A percentile compares a stretch with the other conserved stretches of the same genome.
phyloP scores from a whole-genome alignment of 2,888 invertebrate species.

The Strigamia transsilvanica region DNA sequence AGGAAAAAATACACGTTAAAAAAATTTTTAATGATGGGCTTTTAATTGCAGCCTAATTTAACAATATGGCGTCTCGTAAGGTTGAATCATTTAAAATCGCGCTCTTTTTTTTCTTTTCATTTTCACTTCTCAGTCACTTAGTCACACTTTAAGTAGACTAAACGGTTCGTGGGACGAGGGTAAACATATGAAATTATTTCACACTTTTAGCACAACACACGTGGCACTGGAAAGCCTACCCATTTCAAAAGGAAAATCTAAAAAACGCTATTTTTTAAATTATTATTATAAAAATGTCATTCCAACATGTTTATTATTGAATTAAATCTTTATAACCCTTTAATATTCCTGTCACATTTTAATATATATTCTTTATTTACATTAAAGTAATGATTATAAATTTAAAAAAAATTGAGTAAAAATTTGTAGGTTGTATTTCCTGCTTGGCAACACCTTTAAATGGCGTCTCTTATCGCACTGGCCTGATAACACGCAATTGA shows the following conservation, averaged over 20 bases:
- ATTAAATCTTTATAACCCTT: slow-evolving; percentile 31
- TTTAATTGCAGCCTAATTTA: slow-evolving; percentile 36
- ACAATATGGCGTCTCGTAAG: slow-evolving; percentile 27
- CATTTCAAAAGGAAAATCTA: neutral
- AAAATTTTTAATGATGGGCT: slow-evolving; percentile 5
- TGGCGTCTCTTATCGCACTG: slow-evolving; percentile 22
- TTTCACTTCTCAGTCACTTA: slow-evolving; percentile 33
- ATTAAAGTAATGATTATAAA: slow-evolving; percentile 37
- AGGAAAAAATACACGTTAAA: neutral
- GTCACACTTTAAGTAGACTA: slow-evolving; percentile 39
- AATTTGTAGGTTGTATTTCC: slow-evolving; percentile 48
- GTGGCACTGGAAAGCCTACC: slow-evolving; percentile 22
- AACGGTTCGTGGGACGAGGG: slow-evolving; percentile 40
- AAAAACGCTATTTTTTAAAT: neutral
- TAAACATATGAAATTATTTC: slow-evolving; percentile 37
- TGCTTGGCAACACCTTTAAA: slow-evolving; percentile 45
- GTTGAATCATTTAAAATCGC: slow-evolving; percentile 32
- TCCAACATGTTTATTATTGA: neutral
- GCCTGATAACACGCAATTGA: slow-evolving; percentile 29
- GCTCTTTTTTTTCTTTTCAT: slow-evolving; percentile 27
- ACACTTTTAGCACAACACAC: slow-evolving; percentile 25
- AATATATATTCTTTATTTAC: slow-evolving; percentile 24
- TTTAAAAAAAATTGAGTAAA: slow-evolving; percentile 21
- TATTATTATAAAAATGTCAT: slow-evolving; percentile 10
- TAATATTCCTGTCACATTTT: slow-evolving; percentile 35